Percentiles rank a stretch among this genome's conserved stretches.
phyloP scores from a whole-genome alignment of 2,113 vertebrate species.

The Psettodes erumei region DNA sequence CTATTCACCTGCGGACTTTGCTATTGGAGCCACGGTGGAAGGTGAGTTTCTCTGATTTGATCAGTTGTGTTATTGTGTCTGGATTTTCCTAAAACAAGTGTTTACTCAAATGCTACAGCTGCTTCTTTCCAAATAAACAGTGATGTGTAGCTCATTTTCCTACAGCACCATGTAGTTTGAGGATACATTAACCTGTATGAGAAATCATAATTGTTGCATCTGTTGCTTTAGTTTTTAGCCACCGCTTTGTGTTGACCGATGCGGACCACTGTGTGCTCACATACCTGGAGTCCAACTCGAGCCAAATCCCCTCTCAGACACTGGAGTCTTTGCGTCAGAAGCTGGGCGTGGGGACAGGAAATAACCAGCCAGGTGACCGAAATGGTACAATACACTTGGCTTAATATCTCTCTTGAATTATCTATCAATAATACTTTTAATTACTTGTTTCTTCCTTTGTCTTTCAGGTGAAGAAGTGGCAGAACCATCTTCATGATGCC shows the following conservation, averaged over 20 bases:
- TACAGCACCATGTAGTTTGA: neutral
- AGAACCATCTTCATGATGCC: constrained; percentile 36
- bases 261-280: constrained; percentile 88
- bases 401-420: neutral
- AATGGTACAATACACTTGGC: constrained; percentile 16
- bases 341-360: neutral
- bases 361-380: constrained; percentile 11
- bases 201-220: neutral
- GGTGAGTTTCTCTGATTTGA: constrained; percentile 76
- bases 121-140: too few species aligned
- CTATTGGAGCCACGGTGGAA: constrained; percentile 88
- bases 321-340: constrained; percentile 83
- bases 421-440: neutral
- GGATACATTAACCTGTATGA: neutral
- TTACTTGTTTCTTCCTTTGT: neutral
- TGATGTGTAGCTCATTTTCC: neutral
- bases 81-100: neutral
- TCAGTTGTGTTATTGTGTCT: neutral
- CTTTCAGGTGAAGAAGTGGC: constrained; percentile 39
- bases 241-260: constrained; percentile 88
- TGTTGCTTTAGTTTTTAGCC: constrained; percentile 86
- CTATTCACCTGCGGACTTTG: constrained; percentile 90
- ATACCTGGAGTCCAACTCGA: constrained; percentile 86
- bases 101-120: neutral
- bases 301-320: constrained; percentile 82